Base-by-base conservation (phyloP, 2,888 invertebrate species). In the Cheilosia pagana region DNA sequence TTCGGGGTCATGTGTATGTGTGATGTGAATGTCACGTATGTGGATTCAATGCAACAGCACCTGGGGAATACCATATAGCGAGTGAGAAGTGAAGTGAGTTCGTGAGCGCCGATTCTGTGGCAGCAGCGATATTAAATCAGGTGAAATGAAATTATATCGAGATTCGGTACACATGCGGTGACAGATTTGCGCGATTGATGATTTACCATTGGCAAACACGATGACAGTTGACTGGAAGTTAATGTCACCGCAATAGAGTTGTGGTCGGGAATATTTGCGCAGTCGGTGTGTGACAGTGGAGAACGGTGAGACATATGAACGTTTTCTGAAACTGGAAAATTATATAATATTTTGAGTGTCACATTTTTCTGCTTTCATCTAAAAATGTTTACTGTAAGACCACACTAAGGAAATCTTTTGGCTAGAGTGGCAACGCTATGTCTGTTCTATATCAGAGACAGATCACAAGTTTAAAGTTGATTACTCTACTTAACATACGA, bases 11-110 rank as follows among this genome's bases (percentile, higher is more conserved):
- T 72, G 78, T 72, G 28, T 8, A 50, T 62, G 28, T 8, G 55
- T 62, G 70, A 25, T 43, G 43, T 43, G 43, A n/a, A 25, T 72
- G 82, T 82, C 82, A 82, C 82, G 77, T 82, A 62, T 41, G 35
- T 48, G 48, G 57, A 82, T 82, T 77, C 82, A 82, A 82, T 82
- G 82, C 77, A 77, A 67, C 65, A 71, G 28, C 78, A 77, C 71
- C 82, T 82, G 72, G 82, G 72, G 82, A 72, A 72, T 77, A 45
- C 6, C n/a, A n/a, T n/a, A n/a, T 5, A 45, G 59, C n/a, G 59
- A 63, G 19, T 81, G n/a, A n/a, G n/a, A n/a, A n/a, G n/a, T n/a
- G n/a, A n/a, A n/a, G n/a, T n/a, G 59, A 63, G 19, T 81, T 76
- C 63, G 75, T 70, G 52, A 81, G 39, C 25, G 10, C 28, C 23